Evolutionary conservation across 1,140 invertebrate genomes (phyloP), one percentile per base, ranked within the genome.

Genomic region (Drosophila ficusphila): DNA sequence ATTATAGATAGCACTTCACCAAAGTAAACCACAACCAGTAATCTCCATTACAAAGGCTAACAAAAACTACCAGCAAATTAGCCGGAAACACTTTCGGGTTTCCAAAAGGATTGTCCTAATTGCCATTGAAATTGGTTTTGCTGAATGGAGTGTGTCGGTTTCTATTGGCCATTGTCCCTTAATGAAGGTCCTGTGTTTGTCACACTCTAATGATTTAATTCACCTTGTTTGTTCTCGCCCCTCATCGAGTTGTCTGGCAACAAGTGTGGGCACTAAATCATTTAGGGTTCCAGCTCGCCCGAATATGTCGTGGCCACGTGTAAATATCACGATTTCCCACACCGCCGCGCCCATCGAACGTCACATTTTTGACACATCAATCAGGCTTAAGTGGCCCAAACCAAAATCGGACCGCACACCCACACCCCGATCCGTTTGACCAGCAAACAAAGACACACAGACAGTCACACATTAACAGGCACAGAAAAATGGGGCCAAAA

Each of bases 311-410:
- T 36, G 52, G 57, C 36, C 64, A 53, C 39, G 54, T 48, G 51
- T 53, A 44, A 79, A 39, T 74, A 42, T 61, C 54, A 68, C 23
- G 25, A 31, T 52, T 61, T 52, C 42, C 36, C 27, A 68, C 48
- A 52, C 38, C 49, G 19, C 11, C 5, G 25, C 14, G 3, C 6
- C 23, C 38, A 41, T 38, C 39, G 18, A 44, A 51, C 72, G 46
- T 57, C 67, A 69, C 74, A 56, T 49, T 68, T 82, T 76, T 70
- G 54, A 82, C 61, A 58, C 52, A 71, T 76, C 71, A 76, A 85
- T 79, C 71, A 86, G 34, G 58, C 53, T 68, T 68, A 79, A 86
- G 64, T 85, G 81, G 34, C 67, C 41, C 58, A 53, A 42, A n/a
- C 5, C 11, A 11, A 61, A 44, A 38, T 33, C 33, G 18, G 33